Base-by-base conservation (phyloP, 2,888 invertebrate species). In the Busseola fusca region DNA sequence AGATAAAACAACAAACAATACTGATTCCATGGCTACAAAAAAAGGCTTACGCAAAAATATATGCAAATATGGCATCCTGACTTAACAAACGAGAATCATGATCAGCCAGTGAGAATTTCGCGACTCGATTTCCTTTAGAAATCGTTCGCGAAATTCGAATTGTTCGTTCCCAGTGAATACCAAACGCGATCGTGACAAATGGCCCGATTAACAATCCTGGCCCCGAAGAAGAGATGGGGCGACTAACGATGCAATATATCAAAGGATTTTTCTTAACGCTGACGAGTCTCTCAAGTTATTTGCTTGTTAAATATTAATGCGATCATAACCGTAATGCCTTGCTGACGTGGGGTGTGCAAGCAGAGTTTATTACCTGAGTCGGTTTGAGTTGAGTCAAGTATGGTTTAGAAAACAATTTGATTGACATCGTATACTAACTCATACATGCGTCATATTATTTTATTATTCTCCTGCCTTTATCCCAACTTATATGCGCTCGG, bases 161-260 rank as follows among this genome's bases (percentile, higher is more conserved):
- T 91, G 89, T 90, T 91, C 90, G 87, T 88, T 88, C 87, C 82
- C 89, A 88, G 89, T 90, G 93, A 93, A 93, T 92, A 90, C 91
- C 90, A 88, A 92, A 91, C 91, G 91, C 87, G 93, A 93, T 94
- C 92, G 93, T 95, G 95, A 95, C 93, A 94, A 95, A 95, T 95
- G 92, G 91, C 89, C 87, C 94, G 94, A 95, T 94, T 95, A 94
- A 94, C 94, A 94, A 93, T 92, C 92, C 93, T 64, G 86, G 91
- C 90, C 90, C 87, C 89, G 88, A 87, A 89, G 88, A 87, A 92
- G 93, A 94, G 95, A 94, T 93, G 94, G 94, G 88, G 92, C 92
- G 91, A 91, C 91, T 95, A 95, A 95, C 95, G 94, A 94, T 92
- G 91, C 91, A 91, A 95, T 95, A 94, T 93, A 94, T 95, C 94